Percentiles rank a stretch among this genome's conserved stretches.
Conservation (phyloP, 2,888 invertebrate species). For the Drosophila antonietae region DNA sequence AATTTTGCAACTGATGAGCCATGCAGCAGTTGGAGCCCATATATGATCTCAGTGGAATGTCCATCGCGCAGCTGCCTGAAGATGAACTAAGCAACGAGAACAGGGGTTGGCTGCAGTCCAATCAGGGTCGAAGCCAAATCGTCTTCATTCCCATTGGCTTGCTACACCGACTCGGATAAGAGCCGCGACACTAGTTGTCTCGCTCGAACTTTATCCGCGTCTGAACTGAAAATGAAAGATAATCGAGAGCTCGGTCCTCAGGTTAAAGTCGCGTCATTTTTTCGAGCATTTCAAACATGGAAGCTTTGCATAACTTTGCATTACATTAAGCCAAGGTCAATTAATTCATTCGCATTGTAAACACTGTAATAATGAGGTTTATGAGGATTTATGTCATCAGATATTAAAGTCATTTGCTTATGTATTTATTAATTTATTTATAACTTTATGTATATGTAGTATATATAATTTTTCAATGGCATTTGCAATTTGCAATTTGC, state of each 20-base stretch:
- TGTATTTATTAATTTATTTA: neutral
- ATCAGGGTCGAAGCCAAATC: conserved; percentile 24
- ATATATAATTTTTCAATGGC: neutral
- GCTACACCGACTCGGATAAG: conserved; percentile 56
- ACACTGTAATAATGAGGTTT: conserved; percentile 17
- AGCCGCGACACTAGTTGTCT: conserved; percentile 52
- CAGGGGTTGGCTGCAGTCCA: conserved; percentile 55
- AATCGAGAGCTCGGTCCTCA: conserved; percentile 7
- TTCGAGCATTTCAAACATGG: neutral
- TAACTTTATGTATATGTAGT: too few relatives aligned
- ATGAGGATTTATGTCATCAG: neutral
- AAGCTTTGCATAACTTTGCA: conserved; percentile 63
- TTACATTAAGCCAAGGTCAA: conserved; percentile 63
- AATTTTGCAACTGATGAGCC: conserved; percentile 44
- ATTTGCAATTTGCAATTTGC: neutral
- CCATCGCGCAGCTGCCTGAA: conserved; percentile 46
- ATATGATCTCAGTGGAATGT: conserved; percentile 15
- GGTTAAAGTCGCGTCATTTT: conserved; percentile 29
- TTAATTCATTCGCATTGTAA: conserved; percentile 38
- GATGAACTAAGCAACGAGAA: neutral
- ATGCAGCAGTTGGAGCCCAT: conserved; percentile 25
- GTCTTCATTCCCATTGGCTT: conserved; percentile 53
- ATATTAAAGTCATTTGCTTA: neutral
- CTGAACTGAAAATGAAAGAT: conserved; percentile 65
- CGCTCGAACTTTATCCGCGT: conserved; percentile 71